These are phyloP conservation scores for Gopherus evgoodei DNA, from an alignment of 2,113 vertebrate genomes.

Conservation along the genomic window DNA sequence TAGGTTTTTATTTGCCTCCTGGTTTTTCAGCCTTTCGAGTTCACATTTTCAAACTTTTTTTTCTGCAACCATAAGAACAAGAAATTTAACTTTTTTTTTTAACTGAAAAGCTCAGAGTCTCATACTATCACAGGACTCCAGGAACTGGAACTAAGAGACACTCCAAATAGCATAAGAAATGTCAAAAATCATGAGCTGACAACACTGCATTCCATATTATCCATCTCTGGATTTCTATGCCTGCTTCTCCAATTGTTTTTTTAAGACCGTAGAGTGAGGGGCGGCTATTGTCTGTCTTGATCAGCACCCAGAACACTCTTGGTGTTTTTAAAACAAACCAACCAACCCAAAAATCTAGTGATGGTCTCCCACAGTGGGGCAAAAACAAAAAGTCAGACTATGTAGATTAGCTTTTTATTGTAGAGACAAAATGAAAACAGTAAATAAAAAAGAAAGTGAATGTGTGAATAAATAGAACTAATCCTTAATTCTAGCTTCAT, in stretches of 20 bases:
- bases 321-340: background rate
- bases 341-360: constrained; percentile 6
- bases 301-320: constrained; percentile 18
- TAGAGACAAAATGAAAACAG: constrained; percentile 68
- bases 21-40: background rate
- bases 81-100: background rate
- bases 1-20: background rate
- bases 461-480: constrained; percentile 60
- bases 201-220: background rate
- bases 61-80: background rate
- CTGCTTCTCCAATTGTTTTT: background rate
- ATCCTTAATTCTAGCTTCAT: constrained; percentile 53
- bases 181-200: background rate
- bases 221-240: background rate
- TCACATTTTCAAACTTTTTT: background rate
- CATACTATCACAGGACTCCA: background rate
- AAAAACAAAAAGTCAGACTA: constrained; percentile 71
- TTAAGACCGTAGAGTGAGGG: background rate
- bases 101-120: background rate
- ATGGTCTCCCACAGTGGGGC: background rate
- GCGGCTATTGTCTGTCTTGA: constrained; percentile 33
- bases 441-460: background rate
- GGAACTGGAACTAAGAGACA: background rate
- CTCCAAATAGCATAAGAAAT: background rate
- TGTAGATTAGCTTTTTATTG: constrained; percentile 54